Conservation (phyloP, 2,888 invertebrate species). For the Synanthedon formicaeformis region DNA sequence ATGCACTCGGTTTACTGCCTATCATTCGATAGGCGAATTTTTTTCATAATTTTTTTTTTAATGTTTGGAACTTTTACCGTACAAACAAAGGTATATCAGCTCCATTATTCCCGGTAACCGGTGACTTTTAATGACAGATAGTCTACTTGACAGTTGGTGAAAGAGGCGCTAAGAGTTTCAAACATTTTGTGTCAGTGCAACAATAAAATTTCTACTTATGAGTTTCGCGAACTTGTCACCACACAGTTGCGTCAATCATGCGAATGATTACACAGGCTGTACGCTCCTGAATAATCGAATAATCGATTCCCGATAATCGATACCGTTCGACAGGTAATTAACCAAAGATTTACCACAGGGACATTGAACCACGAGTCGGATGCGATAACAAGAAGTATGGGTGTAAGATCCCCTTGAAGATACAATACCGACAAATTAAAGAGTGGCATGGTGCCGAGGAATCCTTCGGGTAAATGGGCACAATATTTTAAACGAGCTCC, state of each 20-base stretch:
- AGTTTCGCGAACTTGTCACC: background rate
- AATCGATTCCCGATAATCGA: background rate
- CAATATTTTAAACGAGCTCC: background rate
- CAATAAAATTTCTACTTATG: too few species aligned
- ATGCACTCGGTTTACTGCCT: too few species aligned
- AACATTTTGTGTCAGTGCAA: too few species aligned
- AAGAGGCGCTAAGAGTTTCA: too few species aligned
- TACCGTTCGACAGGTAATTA: constrained; percentile 3
- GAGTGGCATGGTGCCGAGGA: constrained; percentile 5
- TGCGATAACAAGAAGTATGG: constrained; percentile 2
- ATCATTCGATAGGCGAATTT: too few species aligned
- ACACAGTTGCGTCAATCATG: background rate
- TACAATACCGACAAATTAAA: constrained; percentile 9
- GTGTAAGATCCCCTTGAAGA: constrained; percentile 8
- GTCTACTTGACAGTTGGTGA: too few species aligned
- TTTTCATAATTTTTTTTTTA: too few species aligned
- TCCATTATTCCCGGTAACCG: too few species aligned
- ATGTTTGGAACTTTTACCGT: too few species aligned
- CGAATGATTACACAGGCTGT: background rate
- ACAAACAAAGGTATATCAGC: too few species aligned
- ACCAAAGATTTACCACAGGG: constrained; percentile 4
- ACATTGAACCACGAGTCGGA: constrained; percentile 7
- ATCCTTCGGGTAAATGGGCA: background rate
- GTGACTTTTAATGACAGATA: too few species aligned
- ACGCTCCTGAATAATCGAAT: background rate